These are phyloP conservation scores for Caenorhabditis sinica DNA, from an alignment of 2,888 invertebrate species.

Conservation along the genomic window DNA sequence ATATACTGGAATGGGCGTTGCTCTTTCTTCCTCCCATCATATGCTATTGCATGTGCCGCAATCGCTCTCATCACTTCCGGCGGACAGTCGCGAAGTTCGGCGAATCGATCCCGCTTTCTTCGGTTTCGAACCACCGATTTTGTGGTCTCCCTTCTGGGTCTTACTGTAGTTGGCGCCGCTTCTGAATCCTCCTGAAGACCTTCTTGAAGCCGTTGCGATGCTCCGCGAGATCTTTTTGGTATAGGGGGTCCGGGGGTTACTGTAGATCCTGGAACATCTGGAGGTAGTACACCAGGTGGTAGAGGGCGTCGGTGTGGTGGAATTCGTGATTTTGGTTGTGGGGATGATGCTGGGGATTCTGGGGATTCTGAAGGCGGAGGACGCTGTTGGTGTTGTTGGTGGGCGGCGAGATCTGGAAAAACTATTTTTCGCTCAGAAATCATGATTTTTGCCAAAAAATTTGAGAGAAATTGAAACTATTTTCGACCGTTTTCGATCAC, in stretches of 20 bases:
- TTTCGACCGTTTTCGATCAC: too few relatives aligned
- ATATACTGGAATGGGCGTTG: constrained; percentile 26
- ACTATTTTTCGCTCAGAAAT: too few relatives aligned
- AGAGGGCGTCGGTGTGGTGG: background rate
- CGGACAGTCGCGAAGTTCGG: constrained; percentile 36
- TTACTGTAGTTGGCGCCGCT: background rate
- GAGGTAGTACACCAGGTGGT: background rate
- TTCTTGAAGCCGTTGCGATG: background rate
- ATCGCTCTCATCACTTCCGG: constrained; percentile 52
- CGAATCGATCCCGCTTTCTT: constrained; percentile 30
- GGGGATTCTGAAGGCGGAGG: background rate
- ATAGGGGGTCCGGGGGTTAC: too few relatives aligned
- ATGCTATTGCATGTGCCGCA: constrained; percentile 48
- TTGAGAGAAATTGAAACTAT: too few relatives aligned
- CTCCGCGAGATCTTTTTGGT: too few relatives aligned
- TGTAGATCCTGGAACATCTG: too few relatives aligned
- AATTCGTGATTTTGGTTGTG: background rate
- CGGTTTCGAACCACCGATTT: constrained; percentile 31
- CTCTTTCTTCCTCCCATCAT: constrained; percentile 47
- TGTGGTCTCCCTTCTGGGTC: constrained; percentile 28
- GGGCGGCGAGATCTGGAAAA: background rate
- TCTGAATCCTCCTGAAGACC: too few relatives aligned
- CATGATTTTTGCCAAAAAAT: too few relatives aligned
- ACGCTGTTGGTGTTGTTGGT: background rate
- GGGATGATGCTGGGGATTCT: background rate